phyloP scores from a whole-genome alignment of 1,140 invertebrate species.

The Diprion similis region DNA sequence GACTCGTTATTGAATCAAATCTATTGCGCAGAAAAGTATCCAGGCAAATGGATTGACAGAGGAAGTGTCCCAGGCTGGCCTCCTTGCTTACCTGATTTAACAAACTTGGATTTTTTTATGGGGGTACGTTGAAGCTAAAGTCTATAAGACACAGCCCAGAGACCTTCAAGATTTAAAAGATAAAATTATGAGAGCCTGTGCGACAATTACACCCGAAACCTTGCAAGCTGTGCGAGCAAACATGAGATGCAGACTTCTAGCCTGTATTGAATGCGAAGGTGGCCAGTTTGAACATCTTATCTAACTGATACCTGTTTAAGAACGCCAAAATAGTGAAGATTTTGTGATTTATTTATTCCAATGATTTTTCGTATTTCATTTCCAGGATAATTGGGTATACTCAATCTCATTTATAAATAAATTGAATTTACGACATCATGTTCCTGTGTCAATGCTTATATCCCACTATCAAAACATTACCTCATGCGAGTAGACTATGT shows the following conservation, averaged over 20 bases:
- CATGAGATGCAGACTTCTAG: not conserved
- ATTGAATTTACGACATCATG: too few species aligned
- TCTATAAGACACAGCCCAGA: constrained; percentile 29
- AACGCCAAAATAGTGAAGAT: too few species aligned
- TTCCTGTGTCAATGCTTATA: too few species aligned
- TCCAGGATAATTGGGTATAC: too few species aligned
- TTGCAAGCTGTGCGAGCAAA: not conserved
- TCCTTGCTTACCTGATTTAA: constrained; percentile 35
- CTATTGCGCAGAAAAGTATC: not conserved
- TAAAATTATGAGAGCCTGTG: not conserved
- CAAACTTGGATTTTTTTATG: constrained; percentile 34
- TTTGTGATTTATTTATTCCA: too few species aligned
- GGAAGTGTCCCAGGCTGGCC: constrained; percentile 22
- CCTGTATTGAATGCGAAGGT: not conserved
- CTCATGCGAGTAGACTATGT: too few species aligned
- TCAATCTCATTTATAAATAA: too few species aligned
- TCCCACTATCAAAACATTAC: too few species aligned
- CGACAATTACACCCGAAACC: not conserved
- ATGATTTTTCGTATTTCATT: too few species aligned
- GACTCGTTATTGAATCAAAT: not conserved
- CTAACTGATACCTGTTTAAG: too few species aligned
- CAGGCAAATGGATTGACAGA: constrained; percentile 3
- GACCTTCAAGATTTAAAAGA: constrained; percentile 22
- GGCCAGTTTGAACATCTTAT: not conserved
- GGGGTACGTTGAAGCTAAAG: constrained; percentile 33